Base-by-base conservation (phyloP, 2,113 vertebrate species). In the Anguilla japonica region DNA sequence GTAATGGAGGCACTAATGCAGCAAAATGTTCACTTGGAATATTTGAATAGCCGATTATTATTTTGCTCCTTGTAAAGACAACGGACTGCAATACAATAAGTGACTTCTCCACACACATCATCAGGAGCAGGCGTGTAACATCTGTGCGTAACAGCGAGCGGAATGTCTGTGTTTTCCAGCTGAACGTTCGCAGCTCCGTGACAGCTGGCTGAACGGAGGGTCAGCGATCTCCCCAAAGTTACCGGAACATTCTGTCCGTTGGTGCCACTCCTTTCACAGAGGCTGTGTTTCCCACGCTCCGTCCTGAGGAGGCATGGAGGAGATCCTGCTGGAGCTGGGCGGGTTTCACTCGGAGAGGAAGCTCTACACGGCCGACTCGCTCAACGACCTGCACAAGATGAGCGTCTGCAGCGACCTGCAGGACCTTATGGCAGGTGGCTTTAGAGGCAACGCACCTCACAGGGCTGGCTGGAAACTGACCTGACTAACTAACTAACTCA, bases 311-410 rank as follows among this genome's bases (percentile, higher is more conserved):
- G 91, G 57, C 87, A 96, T 96, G 96, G 94, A 92, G 85, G 93
- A 43, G 41, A 79, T 93, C 85, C 88, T 91, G 67, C 90, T 91
- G 88, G 93, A 95, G 89, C 71, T 93, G 46, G 71, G 63, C 0
- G 50, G 83, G 63, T 43, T 87, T 20, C 89, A 88, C 0, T 91
- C 93, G 92, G 95, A 95, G 80, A 90, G 95, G 88, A 96, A 95
- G 82, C 95, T 96, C 75, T 96, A 96, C 26, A 91, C 94, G 14
- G 95, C 95, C 75, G 95, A 96, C 90, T 96, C 96, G 26, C 92
- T 97, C 88, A 97, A 96, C 26, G 94, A 96, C 83, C 90, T 97
- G 75, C 95, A 96, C 92, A 96, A 93, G 78, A 89, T 96, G 11
- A 95, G 88, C 34, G 86, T 95, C 87, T 96, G 93, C 84, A 89